Evolutionary conservation across 2,113 vertebrate species (phyloP), one percentile per base, ranked within the genome.

Genomic region (Heliornis fulica): DNA sequence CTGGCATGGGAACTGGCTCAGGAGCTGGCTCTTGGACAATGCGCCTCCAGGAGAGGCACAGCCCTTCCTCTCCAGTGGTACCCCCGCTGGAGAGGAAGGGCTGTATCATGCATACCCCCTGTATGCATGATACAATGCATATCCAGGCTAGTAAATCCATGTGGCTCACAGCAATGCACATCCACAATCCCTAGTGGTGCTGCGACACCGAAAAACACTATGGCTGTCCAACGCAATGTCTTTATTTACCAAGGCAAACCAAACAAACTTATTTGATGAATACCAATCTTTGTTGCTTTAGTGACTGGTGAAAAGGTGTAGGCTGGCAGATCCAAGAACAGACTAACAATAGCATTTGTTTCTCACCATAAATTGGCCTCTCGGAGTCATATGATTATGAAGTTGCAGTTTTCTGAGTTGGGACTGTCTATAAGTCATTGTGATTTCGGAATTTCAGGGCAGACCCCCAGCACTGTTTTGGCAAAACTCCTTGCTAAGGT

Each of bases 241-340:
- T 88, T 59, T 81, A 59, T 94, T 90, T 89, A 93, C 60, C 60
- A n/a, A 92, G 71, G 83, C 60, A 90, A 92, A 76, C 23, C 86
- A 74, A 91, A 46, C 77, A 57, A 50, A 72, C 63, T 32, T 31
- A 54, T 92, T 78, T 76, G 76, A 38, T 70, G 78, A 77, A 56
- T 38, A 63, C 56, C 79, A 86, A 25, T 41, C 56, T 17, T 51
- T 92, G 56, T 92, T 97, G 80, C 68, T 74, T 90, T 43, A 89
- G 76, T 54, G 63, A 54, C 38, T 92, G 80, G 51, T 94, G 76
- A 77, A 74, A 89, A 93, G 91, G 91, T 90, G 89, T 86, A 77
- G 93, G 89, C 94, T 90, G 86, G 83, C 68, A 89, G 79, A 87
- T 81, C 41, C 8, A 50, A 59, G 63, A 86, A 29, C 59, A 10